Conservation (phyloP, 2,797 vertebrate species). For the Scyliorhinus canicula region DNA sequence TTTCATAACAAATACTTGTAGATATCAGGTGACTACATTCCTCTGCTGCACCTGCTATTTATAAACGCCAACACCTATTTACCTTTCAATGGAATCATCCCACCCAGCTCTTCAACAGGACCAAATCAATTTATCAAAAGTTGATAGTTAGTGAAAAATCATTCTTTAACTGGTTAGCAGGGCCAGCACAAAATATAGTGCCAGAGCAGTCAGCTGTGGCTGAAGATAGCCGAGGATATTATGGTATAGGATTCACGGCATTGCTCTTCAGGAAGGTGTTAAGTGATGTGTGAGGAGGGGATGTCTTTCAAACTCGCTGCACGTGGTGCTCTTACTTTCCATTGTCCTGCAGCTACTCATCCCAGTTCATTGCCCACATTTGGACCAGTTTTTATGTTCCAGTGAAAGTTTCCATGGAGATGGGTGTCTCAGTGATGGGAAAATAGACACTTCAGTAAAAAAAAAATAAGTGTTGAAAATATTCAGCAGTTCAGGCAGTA, state of each 20-base stretch:
- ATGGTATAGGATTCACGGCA: neutral
- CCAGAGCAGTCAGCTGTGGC: neutral
- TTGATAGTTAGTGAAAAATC: neutral
- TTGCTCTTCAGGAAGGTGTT: neutral
- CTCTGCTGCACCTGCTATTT: neutral
- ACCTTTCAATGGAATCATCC: neutral
- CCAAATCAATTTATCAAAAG: neutral
- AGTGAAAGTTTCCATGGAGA: neutral
- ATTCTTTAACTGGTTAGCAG: neutral
- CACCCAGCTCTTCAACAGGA: neutral
- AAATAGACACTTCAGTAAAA: neutral
- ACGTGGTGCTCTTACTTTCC: neutral
- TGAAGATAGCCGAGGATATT: neutral
- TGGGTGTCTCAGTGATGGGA: neutral
- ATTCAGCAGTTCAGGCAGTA: neutral
- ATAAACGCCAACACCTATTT: neutral
- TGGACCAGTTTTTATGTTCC: neutral
- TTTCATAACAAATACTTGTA: neutral
- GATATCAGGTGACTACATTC: constrained; percentile 13
- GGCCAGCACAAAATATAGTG: neutral
- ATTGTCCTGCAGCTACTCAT: neutral
- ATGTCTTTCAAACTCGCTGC: neutral
- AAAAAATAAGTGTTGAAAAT: neutral
- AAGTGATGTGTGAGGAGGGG: no score
- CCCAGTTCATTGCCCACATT: neutral